Conservation (phyloP, 2,113 vertebrate genomes). For the Azemiops feae region DNA sequence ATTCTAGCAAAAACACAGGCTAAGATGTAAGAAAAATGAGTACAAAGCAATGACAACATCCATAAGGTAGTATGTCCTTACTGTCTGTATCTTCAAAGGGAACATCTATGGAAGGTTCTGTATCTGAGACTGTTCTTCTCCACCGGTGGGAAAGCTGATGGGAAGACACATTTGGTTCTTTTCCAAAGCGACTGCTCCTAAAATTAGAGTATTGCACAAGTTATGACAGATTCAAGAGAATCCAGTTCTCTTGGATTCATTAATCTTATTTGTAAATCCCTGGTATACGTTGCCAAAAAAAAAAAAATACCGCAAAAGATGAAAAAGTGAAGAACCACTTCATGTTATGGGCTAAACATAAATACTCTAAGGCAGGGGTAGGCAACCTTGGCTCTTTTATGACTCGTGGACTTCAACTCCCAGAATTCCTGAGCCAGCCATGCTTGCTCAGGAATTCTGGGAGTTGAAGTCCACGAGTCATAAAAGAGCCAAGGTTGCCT, state of each 20-base stretch:
- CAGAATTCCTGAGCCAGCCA: no score
- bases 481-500: no score
- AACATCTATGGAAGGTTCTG: constrained; percentile 74
- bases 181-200: constrained; percentile 70
- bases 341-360: background rate
- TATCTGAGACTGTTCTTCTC: constrained; percentile 78
- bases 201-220: constrained; percentile 17
- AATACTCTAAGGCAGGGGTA: background rate
- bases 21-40: background rate
- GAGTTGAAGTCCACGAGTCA: no score
- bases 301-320: background rate
- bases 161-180: constrained; percentile 67
- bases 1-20: background rate
- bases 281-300: background rate
- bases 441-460: no score
- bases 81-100: constrained; percentile 75
- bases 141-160: constrained; percentile 71
- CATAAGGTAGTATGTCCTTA: constrained; percentile 56
- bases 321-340: background rate
- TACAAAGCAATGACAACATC: background rate
- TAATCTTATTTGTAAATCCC: background rate
- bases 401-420: no score
- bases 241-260: background rate
- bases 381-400: no score
- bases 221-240: background rate